phyloP scores from a whole-genome alignment of 1,140 invertebrate species.

The Bombus pascuorum region DNA sequence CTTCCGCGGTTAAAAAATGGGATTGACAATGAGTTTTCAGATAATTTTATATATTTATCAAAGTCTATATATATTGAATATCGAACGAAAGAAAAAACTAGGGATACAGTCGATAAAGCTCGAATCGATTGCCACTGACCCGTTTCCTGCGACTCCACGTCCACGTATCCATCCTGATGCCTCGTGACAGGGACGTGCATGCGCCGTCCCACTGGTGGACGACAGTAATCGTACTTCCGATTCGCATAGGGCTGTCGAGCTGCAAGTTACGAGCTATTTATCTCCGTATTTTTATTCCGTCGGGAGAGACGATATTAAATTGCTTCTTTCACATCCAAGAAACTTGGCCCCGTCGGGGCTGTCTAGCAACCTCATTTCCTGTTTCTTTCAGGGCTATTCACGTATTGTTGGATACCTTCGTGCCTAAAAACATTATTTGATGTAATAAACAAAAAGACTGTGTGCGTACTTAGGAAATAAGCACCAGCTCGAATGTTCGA shows the following conservation, averaged over 20 bases:
- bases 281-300: constrained; percentile 75
- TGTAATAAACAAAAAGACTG: neutral
- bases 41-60: no score
- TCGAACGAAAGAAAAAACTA: neutral
- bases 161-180: neutral
- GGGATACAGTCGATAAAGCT: neutral
- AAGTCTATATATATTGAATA: neutral
- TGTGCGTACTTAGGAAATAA: neutral
- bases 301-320: constrained; percentile 75
- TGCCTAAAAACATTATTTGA: neutral
- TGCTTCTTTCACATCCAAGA: constrained; percentile 62
- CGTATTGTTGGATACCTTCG: neutral
- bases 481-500: neutral
- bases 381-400: neutral
- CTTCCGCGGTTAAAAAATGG: no score
- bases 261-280: constrained; percentile 71
- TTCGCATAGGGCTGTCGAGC: constrained; percentile 22
- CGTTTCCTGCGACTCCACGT: neutral
- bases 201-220: neutral
- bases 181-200: neutral
- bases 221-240: constrained; percentile 2
- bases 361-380: constrained; percentile 16
- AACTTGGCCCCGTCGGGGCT: neutral
- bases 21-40: no score
- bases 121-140: neutral